Evolutionary conservation across 2,888 invertebrate genomes (phyloP), one percentile per base, ranked within the genome.

Genomic region (Trichogramma dendrolimi): DNA sequence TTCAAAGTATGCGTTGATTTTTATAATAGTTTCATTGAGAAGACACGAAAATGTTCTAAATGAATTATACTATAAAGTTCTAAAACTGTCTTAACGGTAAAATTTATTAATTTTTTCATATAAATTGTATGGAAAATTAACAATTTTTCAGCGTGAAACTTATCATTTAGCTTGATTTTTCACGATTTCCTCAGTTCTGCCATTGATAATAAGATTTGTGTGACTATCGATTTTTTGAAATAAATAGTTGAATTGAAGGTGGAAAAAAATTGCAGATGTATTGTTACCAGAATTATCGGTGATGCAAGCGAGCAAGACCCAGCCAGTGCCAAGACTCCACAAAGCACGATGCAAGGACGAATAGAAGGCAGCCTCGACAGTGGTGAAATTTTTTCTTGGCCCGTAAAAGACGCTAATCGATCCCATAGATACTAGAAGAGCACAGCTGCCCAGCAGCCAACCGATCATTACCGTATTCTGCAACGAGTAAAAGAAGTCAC

Each of bases 271-370:
- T 8, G 6, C 5, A 14, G 49, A 46, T 41, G 54, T 59, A 40
- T 44, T 67, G 70, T 75, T 73, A 84, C 86, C 86, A 75, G 86
- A 86, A 76, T 87, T 86, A 54, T 87, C 85, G 10, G 87, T 88
- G 46, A 83, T 80, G 69, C 87, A 88, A 0, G 86, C 85, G 58
- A 89, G 78, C 10, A 76, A 65, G 50, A 79, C 66, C 89, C 90
- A 90, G 4, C 86, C 86, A 52, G 86, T 84, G 0, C 85, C 84
- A 4, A 87, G 79, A 67, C 86, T 85, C 89, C 90, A 90, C 0
- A 86, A 85, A 4, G 87, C 78, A 69, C 87, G 83, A 72, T 89
- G 87, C 6, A 88, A 74, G 0, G 86, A 83, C 5, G 87, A 83
- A 71, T 89, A 90, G 0, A 85, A 75, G 0, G 87, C 85, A 1